A percentile compares a stretch with the other conserved stretches of the same genome.
Conservation (phyloP, 2,797 vertebrate genomes). For the Chelmon rostratus region DNA sequence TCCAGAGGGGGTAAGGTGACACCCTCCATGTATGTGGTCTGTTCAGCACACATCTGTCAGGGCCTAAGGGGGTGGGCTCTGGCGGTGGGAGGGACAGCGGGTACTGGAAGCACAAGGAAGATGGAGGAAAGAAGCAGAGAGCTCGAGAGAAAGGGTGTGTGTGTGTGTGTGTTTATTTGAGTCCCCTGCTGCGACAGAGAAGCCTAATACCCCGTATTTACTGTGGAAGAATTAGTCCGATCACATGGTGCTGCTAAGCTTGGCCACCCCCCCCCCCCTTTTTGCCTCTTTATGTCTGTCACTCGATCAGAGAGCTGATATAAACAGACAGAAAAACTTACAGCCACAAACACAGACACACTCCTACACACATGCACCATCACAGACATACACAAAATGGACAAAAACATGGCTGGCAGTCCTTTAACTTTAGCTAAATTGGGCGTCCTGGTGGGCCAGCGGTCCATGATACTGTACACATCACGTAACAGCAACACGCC, state of each 20-base stretch:
- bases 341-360: slow-evolving; percentile 11
- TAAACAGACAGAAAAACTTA: slow-evolving; percentile 18
- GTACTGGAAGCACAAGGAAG: slow-evolving; percentile 60
- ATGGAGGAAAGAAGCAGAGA: slow-evolving; percentile 44
- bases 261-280: slow-evolving; percentile 23
- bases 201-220: slow-evolving; percentile 79
- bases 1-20: slow-evolving; percentile 96
- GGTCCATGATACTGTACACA: background rate
- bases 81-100: slow-evolving; percentile 54
- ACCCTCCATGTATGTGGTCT: slow-evolving; percentile 99
- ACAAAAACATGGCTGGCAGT: background rate
- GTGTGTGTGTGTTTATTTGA: slow-evolving; percentile 17
- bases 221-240: slow-evolving; percentile 72
- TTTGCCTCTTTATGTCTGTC: slow-evolving; percentile 45
- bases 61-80: slow-evolving; percentile 87
- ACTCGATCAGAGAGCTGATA: slow-evolving; percentile 41
- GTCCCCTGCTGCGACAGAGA: slow-evolving; percentile 84
- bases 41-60: slow-evolving; percentile 95
- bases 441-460: background rate
- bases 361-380: background rate
- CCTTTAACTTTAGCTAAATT: background rate
- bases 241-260: slow-evolving; percentile 63
- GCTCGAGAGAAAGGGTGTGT: slow-evolving; percentile 43
- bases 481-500: fast-evolving
- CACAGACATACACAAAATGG: background rate